Base-by-base conservation (phyloP, 2,797 vertebrate genomes). In the Anabacerthia variegaticeps region DNA sequence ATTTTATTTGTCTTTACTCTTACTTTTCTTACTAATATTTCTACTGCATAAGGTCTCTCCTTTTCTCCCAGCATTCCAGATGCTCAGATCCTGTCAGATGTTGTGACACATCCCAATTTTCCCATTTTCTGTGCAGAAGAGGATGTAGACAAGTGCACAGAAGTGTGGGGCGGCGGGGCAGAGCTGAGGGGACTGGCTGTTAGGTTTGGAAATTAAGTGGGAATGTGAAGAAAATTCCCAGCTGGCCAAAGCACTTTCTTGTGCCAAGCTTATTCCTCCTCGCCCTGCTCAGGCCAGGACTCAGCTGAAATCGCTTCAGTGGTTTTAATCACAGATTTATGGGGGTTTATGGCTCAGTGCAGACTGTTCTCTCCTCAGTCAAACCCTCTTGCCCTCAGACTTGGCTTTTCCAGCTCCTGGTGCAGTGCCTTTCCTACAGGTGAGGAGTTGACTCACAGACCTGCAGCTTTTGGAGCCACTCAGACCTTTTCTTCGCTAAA, bases 81-180 rank as follows among this genome's bases (percentile, higher is more conserved):
- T 24, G 43, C 36, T 61, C 62, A 43, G 36, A 30, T 28, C 23
- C 56, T 11, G 6, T 27, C 26, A n/a, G 43, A 28, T 10, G 13
- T 6, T n/a, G 10, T 12, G 30, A 43, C 26, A 26, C 12, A 23
- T 26, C 46, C 4, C 10, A 10, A 4, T 30, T 56, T 72, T 48
- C 81, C 67, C 20, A 14, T 71, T 78, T 74, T 82, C 43, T 30
- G 18, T 32, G 52, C 66, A 27, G 30, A 49, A 66, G 23, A 10
- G 18, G 46, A 17, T 18, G 34, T 14, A 11, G 13, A 27, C 3
- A 44, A 32, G 24, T 4, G 20, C 32, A 6, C 4, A 48, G 24
- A 68, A 43, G 44, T 52, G 0, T 0, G 0, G 24, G 17, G 36
- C 61, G 44, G 24, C 0, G 3, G 62, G 44, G 68, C 41, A 55